Base-by-base conservation (phyloP, 2,888 invertebrate species). In the Polydrusus tereticollis region DNA sequence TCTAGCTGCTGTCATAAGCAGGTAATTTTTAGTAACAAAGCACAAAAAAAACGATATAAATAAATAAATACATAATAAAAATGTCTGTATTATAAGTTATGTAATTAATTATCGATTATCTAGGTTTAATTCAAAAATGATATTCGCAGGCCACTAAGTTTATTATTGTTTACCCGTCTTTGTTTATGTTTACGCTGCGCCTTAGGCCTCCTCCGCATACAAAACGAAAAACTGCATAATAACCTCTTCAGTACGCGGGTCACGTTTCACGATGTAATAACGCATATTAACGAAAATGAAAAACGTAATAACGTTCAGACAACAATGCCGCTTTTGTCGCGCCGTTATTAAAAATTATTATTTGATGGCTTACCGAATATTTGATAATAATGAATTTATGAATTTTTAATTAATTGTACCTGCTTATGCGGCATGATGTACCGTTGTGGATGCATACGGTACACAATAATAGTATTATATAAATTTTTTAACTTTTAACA, bases 221-320 rank as follows among this genome's bases (percentile, higher is more conserved):
- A 33, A 57, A 33, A 47, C 47, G 12, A 20, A 33, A 57, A 57
- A 33, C 57, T 57, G 57, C 57, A 57, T 57, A 57, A 57, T 33
- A 33, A 57, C 16, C 33, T 57, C 16, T 16, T 57, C 16, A 57
- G 33, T 20, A 57, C 33, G 14, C 33, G 20, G 57, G 36, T 57
- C 57, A 57, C 57, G 57, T 47, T 47, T 23, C 47, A 21, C 47
- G 23, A n/a, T 12, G 47, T 23, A 45, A 12, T 47, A 47, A 47
- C 12, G 47, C 47, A 21, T 47, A 47, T 23, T 21, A 47, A 21
- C 47, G 21, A 21, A 47, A 47, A n/a, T 21, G 20, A 47, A 47
- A 47, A 12, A 36, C 33, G 12, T 12, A 36, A 33, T 33, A 33
- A 10, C 36, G 4, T 47, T 47, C 47, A 47, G 47, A 47, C 47